phyloP scores from a whole-genome alignment of 2,888 invertebrate species.

The Pyralis farinalis region DNA sequence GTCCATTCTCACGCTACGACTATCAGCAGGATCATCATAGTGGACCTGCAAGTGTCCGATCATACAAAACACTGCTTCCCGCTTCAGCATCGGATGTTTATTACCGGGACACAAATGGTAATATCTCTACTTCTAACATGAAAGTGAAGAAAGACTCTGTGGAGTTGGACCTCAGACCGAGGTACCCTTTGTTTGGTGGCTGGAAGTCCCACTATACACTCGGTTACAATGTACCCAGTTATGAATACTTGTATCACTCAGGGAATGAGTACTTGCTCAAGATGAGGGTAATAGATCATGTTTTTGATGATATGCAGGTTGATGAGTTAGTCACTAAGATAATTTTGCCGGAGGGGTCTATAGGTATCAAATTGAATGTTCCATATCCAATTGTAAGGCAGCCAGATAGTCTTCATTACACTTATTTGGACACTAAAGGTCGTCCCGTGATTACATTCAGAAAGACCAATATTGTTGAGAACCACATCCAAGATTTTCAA shows the following conservation, averaged over 20 bases:
- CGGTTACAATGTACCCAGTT: slow-evolving; percentile 98
- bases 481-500: slow-evolving; percentile 97
- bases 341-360: slow-evolving; percentile 95
- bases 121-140: slow-evolving; percentile 98
- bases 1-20: slow-evolving; percentile 98
- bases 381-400: slow-evolving; percentile 90
- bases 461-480: slow-evolving; percentile 94
- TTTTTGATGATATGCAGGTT: slow-evolving; percentile 97
- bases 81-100: slow-evolving; percentile 97
- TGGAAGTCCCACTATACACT: slow-evolving; percentile 99
- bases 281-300: slow-evolving; percentile 97
- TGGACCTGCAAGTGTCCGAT: slow-evolving; percentile 93
- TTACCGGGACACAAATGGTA: slow-evolving; percentile 98
- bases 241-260: slow-evolving; percentile 94
- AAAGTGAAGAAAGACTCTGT: slow-evolving; percentile 93
- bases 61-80: slow-evolving; percentile 92
- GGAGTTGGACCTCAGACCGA: slow-evolving; percentile 96
- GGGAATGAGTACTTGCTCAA: slow-evolving; percentile 91
- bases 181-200: slow-evolving; percentile 99
- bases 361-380: slow-evolving; percentile 88
- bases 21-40: slow-evolving; percentile 96
- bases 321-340: slow-evolving; percentile 94
- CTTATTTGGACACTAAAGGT: slow-evolving; percentile 97
- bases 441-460: slow-evolving; percentile 92
- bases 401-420: slow-evolving; percentile 90